Percentiles rank a stretch among this genome's conserved stretches.
Evolutionary conservation across 2,113 vertebrate genomes (phyloP).

Genomic region (Microtus oregoni): DNA sequence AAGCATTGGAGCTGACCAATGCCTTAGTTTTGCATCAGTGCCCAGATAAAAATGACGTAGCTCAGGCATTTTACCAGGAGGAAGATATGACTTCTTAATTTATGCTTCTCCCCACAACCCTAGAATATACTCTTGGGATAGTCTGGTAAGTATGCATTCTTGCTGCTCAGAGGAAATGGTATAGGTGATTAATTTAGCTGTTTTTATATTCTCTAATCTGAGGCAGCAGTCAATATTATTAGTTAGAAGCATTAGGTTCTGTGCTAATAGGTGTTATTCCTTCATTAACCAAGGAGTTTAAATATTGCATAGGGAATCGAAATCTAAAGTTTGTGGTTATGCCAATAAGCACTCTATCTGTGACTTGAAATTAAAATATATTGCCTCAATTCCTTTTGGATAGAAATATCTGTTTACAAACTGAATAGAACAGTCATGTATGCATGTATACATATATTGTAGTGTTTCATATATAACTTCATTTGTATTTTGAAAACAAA

Average conservation of each 20-base stretch:
- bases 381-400: not conserved
- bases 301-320: not conserved
- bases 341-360: conserved; percentile 8
- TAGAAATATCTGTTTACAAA: not conserved
- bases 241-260: conserved; percentile 61
- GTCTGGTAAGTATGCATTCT: conserved; percentile 72
- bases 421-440: not conserved
- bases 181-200: conserved; percentile 78
- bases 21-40: conserved; percentile 77
- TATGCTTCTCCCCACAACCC: conserved; percentile 72
- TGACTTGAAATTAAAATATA: not conserved
- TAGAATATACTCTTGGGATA: conserved; percentile 58
- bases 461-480: not conserved
- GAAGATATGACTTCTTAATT: conserved; percentile 75
- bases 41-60: conserved; percentile 80
- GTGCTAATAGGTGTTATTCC: conserved; percentile 36
- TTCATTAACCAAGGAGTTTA: conserved; percentile 66
- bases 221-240: conserved; percentile 58
- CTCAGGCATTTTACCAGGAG: conserved; percentile 78
- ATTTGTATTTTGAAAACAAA: conserved; percentile 17
- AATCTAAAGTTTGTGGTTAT: conserved; percentile 55
- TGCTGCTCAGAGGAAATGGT: conserved; percentile 51
- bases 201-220: conserved; percentile 76
- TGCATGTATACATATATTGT: not conserved
- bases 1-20: not conserved